phyloP scores from a whole-genome alignment of 2,797 vertebrate genomes.

The Sphenopsis melanotis region DNA sequence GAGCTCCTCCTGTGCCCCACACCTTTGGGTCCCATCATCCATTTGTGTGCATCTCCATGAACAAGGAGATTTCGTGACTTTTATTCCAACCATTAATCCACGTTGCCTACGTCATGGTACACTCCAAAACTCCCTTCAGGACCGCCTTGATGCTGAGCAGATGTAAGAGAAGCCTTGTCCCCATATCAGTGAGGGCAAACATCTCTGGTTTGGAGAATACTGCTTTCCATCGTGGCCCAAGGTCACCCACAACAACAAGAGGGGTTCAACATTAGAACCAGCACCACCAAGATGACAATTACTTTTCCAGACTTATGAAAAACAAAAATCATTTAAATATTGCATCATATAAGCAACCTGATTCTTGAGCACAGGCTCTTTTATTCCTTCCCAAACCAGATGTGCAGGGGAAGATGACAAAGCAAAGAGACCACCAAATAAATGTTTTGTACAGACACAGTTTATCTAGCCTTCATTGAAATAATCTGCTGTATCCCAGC shows the following conservation, averaged over 20 bases:
- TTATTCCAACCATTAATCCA: not conserved
- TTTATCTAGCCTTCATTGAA: not conserved
- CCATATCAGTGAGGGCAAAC: not conserved
- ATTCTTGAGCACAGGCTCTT: not conserved
- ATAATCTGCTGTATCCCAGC: not conserved
- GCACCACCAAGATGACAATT: not conserved
- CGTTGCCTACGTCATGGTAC: fast-evolving
- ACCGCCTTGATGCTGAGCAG: not conserved
- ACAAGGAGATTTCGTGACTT: fast-evolving
- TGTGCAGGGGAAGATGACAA: not conserved
- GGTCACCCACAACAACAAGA: not conserved
- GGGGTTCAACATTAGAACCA: not conserved
- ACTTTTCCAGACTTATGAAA: constrained; percentile 6
- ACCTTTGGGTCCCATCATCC: fast-evolving
- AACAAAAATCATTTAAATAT: constrained; percentile 23
- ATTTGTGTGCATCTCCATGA: fast-evolving
- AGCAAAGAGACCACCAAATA: constrained; percentile 20
- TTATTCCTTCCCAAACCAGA: constrained; percentile 27
- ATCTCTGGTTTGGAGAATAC: not conserved
- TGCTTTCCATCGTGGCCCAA: not conserved
- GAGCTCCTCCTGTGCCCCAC: not conserved
- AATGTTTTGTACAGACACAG: not conserved
- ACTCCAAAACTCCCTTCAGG: not conserved
- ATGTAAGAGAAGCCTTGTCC: not conserved
- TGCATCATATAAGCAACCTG: constrained; percentile 22